These are phyloP conservation scores for Poeciliopsis retropinna DNA, from an alignment of 2,113 vertebrate genomes.

Conservation along the genomic window DNA sequence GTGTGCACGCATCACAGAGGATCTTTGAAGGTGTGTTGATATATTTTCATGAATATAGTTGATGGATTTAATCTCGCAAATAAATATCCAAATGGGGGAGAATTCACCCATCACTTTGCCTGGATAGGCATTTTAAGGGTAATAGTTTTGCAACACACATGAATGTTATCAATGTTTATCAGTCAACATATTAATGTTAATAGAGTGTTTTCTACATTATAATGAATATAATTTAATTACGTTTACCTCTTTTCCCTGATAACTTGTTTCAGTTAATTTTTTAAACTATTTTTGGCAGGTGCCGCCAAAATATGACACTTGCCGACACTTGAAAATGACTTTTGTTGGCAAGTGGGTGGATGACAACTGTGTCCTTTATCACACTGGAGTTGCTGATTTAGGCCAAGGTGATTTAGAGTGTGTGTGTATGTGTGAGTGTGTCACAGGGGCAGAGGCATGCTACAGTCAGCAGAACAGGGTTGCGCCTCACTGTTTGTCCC, in stretches of 20 bases:
- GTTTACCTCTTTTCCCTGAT: neutral
- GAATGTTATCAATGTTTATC: neutral
- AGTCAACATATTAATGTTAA: neutral
- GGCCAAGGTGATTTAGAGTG: slow-evolving; percentile 56
- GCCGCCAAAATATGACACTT: too few species aligned
- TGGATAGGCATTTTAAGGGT: neutral
- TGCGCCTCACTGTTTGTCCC: slow-evolving; percentile 56
- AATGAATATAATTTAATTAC: slow-evolving; percentile 9
- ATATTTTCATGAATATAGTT: slow-evolving; percentile 16
- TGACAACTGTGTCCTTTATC: slow-evolving; percentile 18
- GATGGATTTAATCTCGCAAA: slow-evolving; percentile 25
- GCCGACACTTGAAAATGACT: slow-evolving; percentile 25
- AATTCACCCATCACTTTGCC: slow-evolving; percentile 16
- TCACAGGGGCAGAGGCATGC: slow-evolving; percentile 27
- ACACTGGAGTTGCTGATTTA: slow-evolving; percentile 33
- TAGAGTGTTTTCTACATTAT: neutral
- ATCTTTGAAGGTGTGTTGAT: slow-evolving; percentile 40
- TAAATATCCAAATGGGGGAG: slow-evolving; percentile 2
- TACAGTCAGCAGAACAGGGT: slow-evolving; percentile 64
- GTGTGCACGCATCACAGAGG: slow-evolving; percentile 13
- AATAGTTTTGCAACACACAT: slow-evolving; percentile 5
- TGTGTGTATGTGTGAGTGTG: slow-evolving; percentile 41
- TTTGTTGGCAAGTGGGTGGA: slow-evolving; percentile 14
- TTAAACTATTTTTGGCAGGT: neutral
- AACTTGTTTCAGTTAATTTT: neutral